Evolutionary conservation across 1,140 invertebrate species (phyloP), one percentile per base, ranked within the genome.

Genomic region (Drosophila leontia): DNA sequence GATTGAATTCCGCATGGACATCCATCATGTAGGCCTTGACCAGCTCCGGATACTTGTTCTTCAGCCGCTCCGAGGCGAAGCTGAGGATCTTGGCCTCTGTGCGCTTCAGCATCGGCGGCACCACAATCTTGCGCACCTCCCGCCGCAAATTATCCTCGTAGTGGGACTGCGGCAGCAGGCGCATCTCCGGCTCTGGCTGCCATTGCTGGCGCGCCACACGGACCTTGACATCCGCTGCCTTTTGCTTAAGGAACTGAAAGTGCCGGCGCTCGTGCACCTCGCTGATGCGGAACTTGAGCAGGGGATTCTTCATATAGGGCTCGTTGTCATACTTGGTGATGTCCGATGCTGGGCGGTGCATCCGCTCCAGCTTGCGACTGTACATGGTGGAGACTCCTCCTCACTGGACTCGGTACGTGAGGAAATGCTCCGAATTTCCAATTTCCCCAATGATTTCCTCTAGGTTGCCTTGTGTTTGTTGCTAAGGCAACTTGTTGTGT

Each of bases 261-360:
- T 92, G 92, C 0, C 91, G 84, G 1, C 82, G 65, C 42, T 92
- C 85, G 57, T 92, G 83, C 7, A 92, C 82, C 45, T 92, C 85
- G 19, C 78, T 70, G 6, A 92, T 75, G 7, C 76, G 90, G 32
- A 92, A 92, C 37, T 83, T 92, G 9, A 93, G 65, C 32, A 93
- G 29, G 0, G 92, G 92, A 59, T 93, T 93, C 56, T 92, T 80
- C 83, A 91, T 90, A 57, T 92, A 93, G n/a, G 79, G 80, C 68
- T 93, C 92, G 77, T 93, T 79, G 45, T 93, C 92, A 45, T 92
- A 93, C 59, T 90, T 86, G 17, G 72, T 79, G n/a, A 92, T 75
- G 59, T 92, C 82, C 61, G 86, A 78, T 3, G 87, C 53, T 5
- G 91, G 91, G 7, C 91, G 87, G 72, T 91, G 75, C 87, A 92